Evolutionary conservation across 1,140 invertebrate species (phyloP), one percentile per base, ranked within the genome.

Genomic region (Caenorhabditis briggsae): DNA sequence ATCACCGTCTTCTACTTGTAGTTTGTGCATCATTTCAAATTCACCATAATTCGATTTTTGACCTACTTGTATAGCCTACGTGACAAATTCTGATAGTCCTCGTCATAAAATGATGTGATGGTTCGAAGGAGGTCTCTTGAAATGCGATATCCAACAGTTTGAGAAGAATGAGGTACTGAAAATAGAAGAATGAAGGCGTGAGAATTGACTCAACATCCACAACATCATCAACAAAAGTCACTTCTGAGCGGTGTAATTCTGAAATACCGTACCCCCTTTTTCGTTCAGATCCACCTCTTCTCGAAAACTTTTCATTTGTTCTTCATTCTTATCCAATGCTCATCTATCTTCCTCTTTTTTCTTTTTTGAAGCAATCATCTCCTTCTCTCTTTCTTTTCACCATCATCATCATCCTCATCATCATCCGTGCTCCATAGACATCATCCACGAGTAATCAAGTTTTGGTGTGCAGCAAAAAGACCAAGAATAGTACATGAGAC

Each of bases 401-500:
- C 61, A 74, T 74, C 65, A 46, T 64, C 64, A 70, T 78, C 70
- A 78, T 78, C 70, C 48, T 65, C 64, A 70, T 78, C 70, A 78
- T 78, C 70, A 53, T 78, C 70, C 70, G 43, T 78, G 70, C 70
- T 78, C 70, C 46, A 46, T 46, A 53, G 50, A 78, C 46, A 20
- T 78, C 70, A 46, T 78, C 70, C 46, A 50, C 70, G 46, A 78
- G 70, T 78, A 78, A 78, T 78, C 70, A 78, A 78, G 70, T 78
- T 78, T 78, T 78, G 70, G 70, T 78, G 70, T 78, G 70, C 70
- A 78, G 70, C 20, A 53, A 46, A 65, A 48, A 78, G n/a, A 78
- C 46, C 33, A 23, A 50, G 46, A 78, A 78, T 50, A 78, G 70
- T 23, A 41, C 50, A 50, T 78, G 70, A 78, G 70, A 78, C 43